A percentile compares a stretch with the other conserved stretches of the same genome.
Conservation (phyloP, 2,113 vertebrate genomes). For the Danio rerio region GRCz12tu NC_133193.1:23211001-23211500, state of each 20-base stretch:
- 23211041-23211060: neutral
- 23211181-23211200: slow-evolving; percentile 10
- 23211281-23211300: slow-evolving; percentile 10
- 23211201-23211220: slow-evolving; percentile 28
- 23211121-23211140: slow-evolving; percentile 31
- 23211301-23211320: slow-evolving; percentile 20
- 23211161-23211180: slow-evolving; percentile 19
- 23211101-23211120: slow-evolving; percentile 7
- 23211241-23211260: neutral
- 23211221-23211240: slow-evolving; percentile 2
- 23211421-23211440: neutral
- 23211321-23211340: slow-evolving; percentile 19
- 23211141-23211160: slow-evolving; percentile 17
- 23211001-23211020: slow-evolving; percentile 27
- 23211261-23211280: slow-evolving; percentile 21
- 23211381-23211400: slow-evolving; percentile 33
- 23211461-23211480: slow-evolving; percentile 12
- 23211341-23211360: slow-evolving; percentile 10
- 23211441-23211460: slow-evolving; percentile 4
- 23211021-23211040: slow-evolving; percentile 31
- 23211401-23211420: slow-evolving; percentile 3
- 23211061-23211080: slow-evolving; percentile 1
- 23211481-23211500: slow-evolving; percentile 19
- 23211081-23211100: slow-evolving; percentile 9
- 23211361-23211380: slow-evolving; percentile 1